phyloP scores from a whole-genome alignment of 2,113 vertebrate genomes.

The Chaetops frenatus region DNA sequence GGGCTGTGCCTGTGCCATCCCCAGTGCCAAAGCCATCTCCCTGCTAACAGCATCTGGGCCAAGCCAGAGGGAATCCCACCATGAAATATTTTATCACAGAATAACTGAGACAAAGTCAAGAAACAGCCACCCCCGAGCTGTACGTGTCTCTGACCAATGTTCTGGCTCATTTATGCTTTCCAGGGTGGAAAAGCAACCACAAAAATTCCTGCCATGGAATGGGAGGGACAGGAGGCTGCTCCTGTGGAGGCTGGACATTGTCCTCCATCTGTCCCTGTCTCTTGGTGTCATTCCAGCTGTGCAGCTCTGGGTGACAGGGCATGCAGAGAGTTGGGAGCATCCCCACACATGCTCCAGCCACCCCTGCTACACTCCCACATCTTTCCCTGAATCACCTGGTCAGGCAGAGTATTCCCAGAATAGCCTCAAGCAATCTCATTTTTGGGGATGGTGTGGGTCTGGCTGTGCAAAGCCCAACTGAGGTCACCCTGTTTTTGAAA shows the following conservation, averaged over 20 bases:
- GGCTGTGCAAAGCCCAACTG: neutral
- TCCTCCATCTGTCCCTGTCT: neutral
- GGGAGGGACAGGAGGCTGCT: neutral
- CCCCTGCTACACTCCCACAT: neutral
- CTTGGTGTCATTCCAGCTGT: neutral
- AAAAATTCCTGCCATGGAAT: neutral
- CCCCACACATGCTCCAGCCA: neutral
- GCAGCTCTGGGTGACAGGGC: neutral
- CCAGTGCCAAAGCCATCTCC: neutral
- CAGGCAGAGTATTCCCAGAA: neutral
- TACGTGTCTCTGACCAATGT: accelerated
- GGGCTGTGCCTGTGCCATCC: neutral
- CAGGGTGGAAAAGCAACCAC: neutral
- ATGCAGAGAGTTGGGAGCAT: neutral
- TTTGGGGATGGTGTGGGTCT: neutral
- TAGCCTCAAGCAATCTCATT: neutral
- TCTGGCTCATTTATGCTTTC: neutral
- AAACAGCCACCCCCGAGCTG: neutral
- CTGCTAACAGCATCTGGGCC: neutral
- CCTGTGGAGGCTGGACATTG: neutral
- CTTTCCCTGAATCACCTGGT: neutral
- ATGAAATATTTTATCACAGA: neutral
- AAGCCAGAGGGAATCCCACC: neutral
- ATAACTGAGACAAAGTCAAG: neutral
- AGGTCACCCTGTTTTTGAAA: too few relatives aligned